Base-by-base conservation (phyloP, 2,113 vertebrate genomes). In the Beaufortia kweichowensis region DNA sequence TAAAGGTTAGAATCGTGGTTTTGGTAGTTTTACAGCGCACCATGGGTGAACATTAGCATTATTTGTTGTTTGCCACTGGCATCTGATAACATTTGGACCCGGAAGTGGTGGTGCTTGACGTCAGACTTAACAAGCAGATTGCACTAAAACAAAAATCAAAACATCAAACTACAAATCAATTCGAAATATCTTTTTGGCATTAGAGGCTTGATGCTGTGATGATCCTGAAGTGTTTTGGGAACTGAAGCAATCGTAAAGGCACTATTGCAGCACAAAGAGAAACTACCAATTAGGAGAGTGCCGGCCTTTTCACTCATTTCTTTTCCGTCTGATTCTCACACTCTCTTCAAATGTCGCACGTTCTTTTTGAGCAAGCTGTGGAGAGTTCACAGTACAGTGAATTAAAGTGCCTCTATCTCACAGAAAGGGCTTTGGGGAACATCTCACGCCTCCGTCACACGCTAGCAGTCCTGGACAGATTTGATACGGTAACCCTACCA, bases 371-470 rank as follows among this genome's bases (percentile, higher is more conserved):
- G 41, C 57, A 61, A 78, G 72, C 71, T 76, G 72, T 56, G 23
- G 59, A 28, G 46, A 70, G 56, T 75, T 76, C 73, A 76, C 65
- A 76, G 59, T n/a, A 63, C 53, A 76, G 73, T 55, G 73, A 61
- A 64, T 64, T 70, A 55, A 57, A 76, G 79, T 81, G 66, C 28
- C 66, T 71, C 48, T 41, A 70, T 81, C 66, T 76, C 57, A 70
- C 73, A 60, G 28, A 50, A 75, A 80, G 68, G 65, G 74, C 75
- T 83, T 76, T 43, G 56, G 59, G 73, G 79, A 76, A 81, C 79
- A 76, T 63, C 56, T 56, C 48, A 80, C 46, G 64, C 68, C 82
- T 75, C 64, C 41, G 50, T 77, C 41, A 80, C 75, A 73, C 74
- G 56, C 70, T 80, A 67, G 76, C 75, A 69, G 70, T 73, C 60